phyloP scores from a whole-genome alignment of 2,797 vertebrate genomes.

The Thripadectes ignobilis region DNA sequence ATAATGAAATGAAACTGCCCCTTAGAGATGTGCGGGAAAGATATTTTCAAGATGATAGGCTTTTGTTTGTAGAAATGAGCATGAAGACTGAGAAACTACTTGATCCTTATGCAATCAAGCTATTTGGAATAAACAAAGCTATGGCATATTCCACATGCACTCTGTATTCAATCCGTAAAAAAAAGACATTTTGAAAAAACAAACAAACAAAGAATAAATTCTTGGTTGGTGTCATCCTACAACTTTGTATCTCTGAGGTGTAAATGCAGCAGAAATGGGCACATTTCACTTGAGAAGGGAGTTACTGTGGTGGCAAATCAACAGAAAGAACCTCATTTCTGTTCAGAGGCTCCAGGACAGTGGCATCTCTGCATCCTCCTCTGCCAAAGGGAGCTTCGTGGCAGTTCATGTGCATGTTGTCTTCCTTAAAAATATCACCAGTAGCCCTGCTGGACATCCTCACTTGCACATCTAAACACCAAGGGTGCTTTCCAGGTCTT shows the following conservation, averaged over 20 bases:
- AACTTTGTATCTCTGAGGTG: not conserved
- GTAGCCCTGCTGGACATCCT: not conserved
- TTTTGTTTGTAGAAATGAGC: not conserved
- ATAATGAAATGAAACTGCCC: not conserved
- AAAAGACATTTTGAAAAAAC: not conserved
- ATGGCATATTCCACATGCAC: not conserved
- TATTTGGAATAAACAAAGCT: not conserved
- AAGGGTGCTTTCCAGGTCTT: not conserved
- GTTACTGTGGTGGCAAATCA: not conserved
- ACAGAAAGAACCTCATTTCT: not conserved
- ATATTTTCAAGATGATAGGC: not conserved
- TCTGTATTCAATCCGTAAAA: not conserved
- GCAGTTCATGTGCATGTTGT: not conserved
- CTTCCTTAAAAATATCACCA: not conserved
- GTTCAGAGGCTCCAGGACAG: not conserved
- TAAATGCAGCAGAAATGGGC: not conserved
- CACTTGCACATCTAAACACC: not conserved
- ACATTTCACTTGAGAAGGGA: not conserved
- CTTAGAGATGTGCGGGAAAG: not conserved
- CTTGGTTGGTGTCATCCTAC: not conserved
- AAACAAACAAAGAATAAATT: not conserved
- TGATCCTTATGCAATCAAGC: not conserved
- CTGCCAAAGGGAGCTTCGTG: not conserved
- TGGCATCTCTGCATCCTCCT: not conserved
- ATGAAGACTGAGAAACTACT: not conserved